phyloP scores from a whole-genome alignment of 2,113 vertebrate genomes.

The Ctenomys sociabilis region DNA sequence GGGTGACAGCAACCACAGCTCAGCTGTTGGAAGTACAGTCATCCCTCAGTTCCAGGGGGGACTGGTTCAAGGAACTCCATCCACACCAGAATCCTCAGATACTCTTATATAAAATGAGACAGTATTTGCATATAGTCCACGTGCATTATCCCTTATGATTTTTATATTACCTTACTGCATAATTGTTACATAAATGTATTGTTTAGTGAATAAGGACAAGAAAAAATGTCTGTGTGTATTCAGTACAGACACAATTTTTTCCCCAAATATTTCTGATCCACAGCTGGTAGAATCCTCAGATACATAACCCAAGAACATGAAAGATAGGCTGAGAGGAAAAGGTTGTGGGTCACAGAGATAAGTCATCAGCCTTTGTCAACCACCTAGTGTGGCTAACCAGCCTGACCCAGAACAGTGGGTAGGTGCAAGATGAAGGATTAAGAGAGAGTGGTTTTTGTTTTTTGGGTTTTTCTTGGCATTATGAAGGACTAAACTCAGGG shows the following conservation, averaged over 20 bases:
- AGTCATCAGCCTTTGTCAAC: background rate
- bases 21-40: background rate
- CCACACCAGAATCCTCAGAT: background rate
- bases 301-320: background rate
- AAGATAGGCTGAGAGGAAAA: background rate
- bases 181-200: background rate
- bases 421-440: background rate
- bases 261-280: background rate
- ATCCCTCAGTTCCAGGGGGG: background rate
- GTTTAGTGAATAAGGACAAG: background rate
- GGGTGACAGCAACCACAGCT: background rate
- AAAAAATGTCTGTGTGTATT: background rate
- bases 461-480: too few relatives aligned
- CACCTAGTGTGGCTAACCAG: background rate
- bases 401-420: background rate
- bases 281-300: background rate
- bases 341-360: background rate
- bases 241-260: background rate
- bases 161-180: background rate
- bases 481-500: background rate
- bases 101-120: background rate
- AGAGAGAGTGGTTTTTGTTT: background rate
- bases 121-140: background rate
- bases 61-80: background rate
- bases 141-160: background rate